Percentiles rank a stretch among this genome's conserved stretches.
These are phyloP conservation scores for Lipophrys pholis DNA, from an alignment of 2,113 vertebrate species.

Conservation along the genomic window DNA sequence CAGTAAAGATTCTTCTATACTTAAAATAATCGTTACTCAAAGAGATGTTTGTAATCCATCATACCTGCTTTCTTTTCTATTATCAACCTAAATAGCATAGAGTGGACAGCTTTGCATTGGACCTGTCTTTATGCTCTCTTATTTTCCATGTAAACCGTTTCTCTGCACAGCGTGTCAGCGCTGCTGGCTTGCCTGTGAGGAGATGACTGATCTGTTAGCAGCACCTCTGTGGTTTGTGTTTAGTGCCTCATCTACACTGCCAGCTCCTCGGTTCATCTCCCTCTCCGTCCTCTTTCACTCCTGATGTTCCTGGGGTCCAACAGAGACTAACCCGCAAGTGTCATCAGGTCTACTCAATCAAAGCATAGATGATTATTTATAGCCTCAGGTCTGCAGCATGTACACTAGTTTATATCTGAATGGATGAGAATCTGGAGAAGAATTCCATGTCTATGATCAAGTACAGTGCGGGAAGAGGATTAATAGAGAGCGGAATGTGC, in stretches of 20 bases:
- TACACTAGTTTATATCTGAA: slow-evolving; percentile 8
- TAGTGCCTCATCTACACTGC: slow-evolving; percentile 9
- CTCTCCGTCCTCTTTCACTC: slow-evolving; percentile 19
- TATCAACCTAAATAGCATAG: too few relatives aligned
- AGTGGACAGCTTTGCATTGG: too few relatives aligned
- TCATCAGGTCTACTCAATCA: slow-evolving; percentile 20
- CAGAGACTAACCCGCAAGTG: slow-evolving; percentile 8
- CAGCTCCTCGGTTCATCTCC: neutral
- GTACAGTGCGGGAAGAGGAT: slow-evolving; percentile 50
- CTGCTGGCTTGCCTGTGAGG: slow-evolving; percentile 29
- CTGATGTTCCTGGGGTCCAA: slow-evolving; percentile 18
- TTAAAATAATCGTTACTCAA: too few relatives aligned
- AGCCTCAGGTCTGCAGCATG: slow-evolving; percentile 2
- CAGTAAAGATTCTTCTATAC: too few relatives aligned
- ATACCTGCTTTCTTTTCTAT: too few relatives aligned
- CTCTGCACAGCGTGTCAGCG: slow-evolving; percentile 12
- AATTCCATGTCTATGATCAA: slow-evolving; percentile 51
- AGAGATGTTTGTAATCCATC: too few relatives aligned
- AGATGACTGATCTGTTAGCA: slow-evolving; percentile 51
- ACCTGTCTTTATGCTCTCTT: neutral
- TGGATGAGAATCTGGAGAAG: slow-evolving; percentile 6
- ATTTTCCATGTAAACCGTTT: slow-evolving; percentile 12
- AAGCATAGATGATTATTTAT: slow-evolving; percentile 53
- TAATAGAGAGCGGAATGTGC: slow-evolving; percentile 73
- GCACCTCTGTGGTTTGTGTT: slow-evolving; percentile 3